phyloP scores from a whole-genome alignment of 2,797 vertebrate genomes.

The Crenuchus spilurus region DNA sequence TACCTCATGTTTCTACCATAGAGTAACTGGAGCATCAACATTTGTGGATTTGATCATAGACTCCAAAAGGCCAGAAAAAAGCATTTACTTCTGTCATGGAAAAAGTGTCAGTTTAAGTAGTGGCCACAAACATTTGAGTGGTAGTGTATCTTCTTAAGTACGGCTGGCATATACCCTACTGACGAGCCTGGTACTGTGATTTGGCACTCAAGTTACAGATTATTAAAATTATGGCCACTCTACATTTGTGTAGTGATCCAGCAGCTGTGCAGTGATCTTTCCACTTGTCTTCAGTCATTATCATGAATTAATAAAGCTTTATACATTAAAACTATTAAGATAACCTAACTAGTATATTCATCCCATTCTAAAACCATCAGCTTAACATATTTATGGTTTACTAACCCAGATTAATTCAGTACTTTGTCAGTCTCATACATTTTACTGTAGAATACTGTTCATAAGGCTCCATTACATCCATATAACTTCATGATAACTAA shows the following conservation, averaged over 20 bases:
- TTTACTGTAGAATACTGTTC: no score
- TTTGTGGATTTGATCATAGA: no score
- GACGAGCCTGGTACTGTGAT: background rate
- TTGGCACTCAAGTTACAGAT: background rate
- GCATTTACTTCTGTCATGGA: no score
- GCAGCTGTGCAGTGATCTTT: conserved; percentile 16
- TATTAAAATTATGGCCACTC: background rate
- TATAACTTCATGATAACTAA: no score
- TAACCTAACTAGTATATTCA: background rate
- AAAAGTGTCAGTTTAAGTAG: no score
- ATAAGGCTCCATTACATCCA: no score
- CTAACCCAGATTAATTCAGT: conserved; percentile 15
- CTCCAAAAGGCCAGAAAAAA: no score
- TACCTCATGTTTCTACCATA: no score
- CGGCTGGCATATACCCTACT: background rate
- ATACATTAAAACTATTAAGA: background rate
- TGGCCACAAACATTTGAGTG: no score
- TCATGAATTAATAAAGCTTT: background rate
- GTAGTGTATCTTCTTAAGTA: background rate
- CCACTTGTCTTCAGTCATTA: background rate
- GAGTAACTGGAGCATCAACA: no score
- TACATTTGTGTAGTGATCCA: conserved; percentile 14
- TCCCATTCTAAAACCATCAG: background rate
- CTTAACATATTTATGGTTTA: background rate
- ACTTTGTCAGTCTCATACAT: no score